Percentiles rank a stretch among this genome's conserved stretches.
phyloP scores from a whole-genome alignment of 2,797 vertebrate species.

The Meriones psammophilus region DNA sequence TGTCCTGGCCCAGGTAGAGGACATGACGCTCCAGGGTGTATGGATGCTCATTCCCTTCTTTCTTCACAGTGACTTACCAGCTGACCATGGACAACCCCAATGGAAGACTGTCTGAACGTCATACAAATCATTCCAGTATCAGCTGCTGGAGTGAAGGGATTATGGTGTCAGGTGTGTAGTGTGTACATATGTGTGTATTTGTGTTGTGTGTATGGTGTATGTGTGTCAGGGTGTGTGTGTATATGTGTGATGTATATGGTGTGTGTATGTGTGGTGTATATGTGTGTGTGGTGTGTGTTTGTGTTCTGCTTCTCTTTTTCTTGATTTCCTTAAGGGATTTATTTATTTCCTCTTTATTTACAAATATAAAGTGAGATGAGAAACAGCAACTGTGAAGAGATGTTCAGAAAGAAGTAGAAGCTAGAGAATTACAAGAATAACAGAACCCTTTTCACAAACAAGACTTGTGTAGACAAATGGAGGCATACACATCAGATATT shows the following conservation, averaged over 20 bases:
- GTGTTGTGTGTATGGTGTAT: too few species aligned
- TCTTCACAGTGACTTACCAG: slow-evolving; percentile 52
- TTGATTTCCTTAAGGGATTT: too few species aligned
- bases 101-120: slow-evolving; percentile 50
- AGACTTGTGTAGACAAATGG: not conserved
- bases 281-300: too few species aligned
- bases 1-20: not conserved
- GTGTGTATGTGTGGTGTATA: too few species aligned
- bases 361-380: not conserved
- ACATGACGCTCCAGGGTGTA: not conserved
- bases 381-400: not conserved
- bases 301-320: too few species aligned
- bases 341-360: too few species aligned
- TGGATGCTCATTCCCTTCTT: not conserved
- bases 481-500: not conserved
- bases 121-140: slow-evolving; percentile 26
- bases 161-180: not conserved
- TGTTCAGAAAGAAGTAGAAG: not conserved
- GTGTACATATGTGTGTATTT: too few species aligned
- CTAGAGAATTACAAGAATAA: not conserved
- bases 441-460: not conserved
- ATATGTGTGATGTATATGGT: too few species aligned
- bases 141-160: slow-evolving; percentile 70
- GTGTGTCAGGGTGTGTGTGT: too few species aligned
- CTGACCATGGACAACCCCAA: not conserved